phyloP scores from a whole-genome alignment of 2,113 vertebrate genomes.

The Boulengeromyrus knoepffleri region DNA sequence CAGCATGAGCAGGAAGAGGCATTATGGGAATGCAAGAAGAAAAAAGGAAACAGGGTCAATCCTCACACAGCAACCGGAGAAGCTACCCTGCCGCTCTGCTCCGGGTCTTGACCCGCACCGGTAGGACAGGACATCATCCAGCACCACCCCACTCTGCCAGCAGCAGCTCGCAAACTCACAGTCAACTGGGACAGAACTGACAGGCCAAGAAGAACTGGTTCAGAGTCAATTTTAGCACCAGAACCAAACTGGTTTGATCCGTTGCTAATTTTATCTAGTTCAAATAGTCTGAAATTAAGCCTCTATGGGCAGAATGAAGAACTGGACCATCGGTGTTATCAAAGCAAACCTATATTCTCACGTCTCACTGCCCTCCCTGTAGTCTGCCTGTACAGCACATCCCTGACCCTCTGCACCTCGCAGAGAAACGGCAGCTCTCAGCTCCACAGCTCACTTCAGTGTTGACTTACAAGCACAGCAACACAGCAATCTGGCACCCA shows the following conservation, averaged over 20 bases:
- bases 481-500: background rate
- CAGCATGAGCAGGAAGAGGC: background rate
- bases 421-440: background rate
- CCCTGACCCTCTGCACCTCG: background rate
- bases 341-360: background rate
- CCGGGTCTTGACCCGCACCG: background rate
- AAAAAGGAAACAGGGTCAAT: background rate
- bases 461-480: background rate
- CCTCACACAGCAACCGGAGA: background rate
- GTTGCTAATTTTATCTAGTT: background rate
- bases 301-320: background rate
- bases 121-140: background rate
- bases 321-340: background rate
- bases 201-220: background rate
- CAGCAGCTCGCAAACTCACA: background rate
- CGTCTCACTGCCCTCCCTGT: background rate
- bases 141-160: background rate
- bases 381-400: background rate
- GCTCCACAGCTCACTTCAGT: background rate
- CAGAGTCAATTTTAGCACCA: background rate
- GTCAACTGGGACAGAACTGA: background rate
- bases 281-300: background rate
- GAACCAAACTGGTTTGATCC: background rate
- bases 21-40: background rate
- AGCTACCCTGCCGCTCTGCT: background rate